Percentiles rank a stretch among this genome's conserved stretches.
phyloP scores from a whole-genome alignment of 2,113 vertebrate species.

The Panthera uncia region DNA sequence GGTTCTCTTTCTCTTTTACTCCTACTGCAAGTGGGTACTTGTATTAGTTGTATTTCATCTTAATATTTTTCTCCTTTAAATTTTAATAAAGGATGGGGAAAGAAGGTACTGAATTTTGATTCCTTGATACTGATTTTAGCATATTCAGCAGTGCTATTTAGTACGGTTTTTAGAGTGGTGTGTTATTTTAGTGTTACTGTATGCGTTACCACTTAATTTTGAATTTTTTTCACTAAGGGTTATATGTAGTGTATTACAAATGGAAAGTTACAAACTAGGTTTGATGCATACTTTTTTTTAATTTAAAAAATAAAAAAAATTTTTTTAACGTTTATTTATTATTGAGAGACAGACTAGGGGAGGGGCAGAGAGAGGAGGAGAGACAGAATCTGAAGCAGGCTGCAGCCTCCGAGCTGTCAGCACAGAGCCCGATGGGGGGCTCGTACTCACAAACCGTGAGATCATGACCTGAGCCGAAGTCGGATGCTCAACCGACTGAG shows the following conservation, averaged over 20 bases:
- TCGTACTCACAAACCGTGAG: background rate
- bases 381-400: background rate
- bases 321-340: too few species aligned
- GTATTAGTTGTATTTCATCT: background rate
- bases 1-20: background rate
- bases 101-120: background rate
- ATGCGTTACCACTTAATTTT: background rate
- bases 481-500: background rate
- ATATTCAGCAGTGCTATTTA: background rate
- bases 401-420: too few species aligned
- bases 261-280: background rate
- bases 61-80: background rate
- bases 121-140: background rate
- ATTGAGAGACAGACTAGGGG: too few species aligned
- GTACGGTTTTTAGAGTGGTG: background rate
- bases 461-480: background rate
- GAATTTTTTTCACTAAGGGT: background rate
- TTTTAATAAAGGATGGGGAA: background rate
- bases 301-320: too few species aligned
- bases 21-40: background rate
- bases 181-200: background rate
- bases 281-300: background rate
- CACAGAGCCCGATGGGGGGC: background rate
- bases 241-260: background rate
- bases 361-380: background rate